A percentile compares a stretch with the other conserved stretches of the same genome.
These are phyloP conservation scores for Boloria euphrosyne DNA, from an alignment of 2,888 invertebrate genomes.

Conservation along the genomic window DNA sequence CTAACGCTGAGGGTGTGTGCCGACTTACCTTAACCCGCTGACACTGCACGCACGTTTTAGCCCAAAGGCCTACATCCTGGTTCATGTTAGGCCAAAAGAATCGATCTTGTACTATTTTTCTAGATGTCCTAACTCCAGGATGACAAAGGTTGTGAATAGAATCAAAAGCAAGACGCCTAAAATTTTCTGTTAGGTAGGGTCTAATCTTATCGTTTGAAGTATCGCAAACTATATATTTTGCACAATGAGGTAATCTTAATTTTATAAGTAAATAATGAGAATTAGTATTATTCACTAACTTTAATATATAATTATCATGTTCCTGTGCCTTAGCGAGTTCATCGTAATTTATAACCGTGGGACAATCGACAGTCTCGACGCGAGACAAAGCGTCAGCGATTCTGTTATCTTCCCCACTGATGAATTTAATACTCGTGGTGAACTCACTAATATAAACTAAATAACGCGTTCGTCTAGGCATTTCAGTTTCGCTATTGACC, in stretches of 20 bases:
- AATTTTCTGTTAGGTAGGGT: conserved; percentile 23
- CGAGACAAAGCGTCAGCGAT: conserved; percentile 34
- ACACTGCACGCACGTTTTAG: conserved; percentile 25
- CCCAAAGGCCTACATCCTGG: conserved; percentile 18
- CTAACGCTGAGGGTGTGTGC: conserved; percentile 4
- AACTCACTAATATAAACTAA: conserved; percentile 20
- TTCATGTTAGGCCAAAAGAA: conserved; percentile 33
- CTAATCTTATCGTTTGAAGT: conserved; percentile 18
- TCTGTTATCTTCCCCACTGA: conserved; percentile 7
- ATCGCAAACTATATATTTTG: conserved; percentile 18
- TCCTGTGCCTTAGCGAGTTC: background rate
- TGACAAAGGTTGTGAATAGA: conserved; percentile 28
- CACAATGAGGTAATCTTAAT: conserved; percentile 10
- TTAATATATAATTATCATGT: background rate
- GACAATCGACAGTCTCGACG: conserved; percentile 27
- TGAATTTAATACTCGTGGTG: conserved; percentile 5
- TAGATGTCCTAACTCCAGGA: conserved; percentile 28
- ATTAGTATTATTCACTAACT: background rate
- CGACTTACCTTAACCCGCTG: conserved; percentile 15
- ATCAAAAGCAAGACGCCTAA: conserved; percentile 23
- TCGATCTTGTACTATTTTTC: conserved; percentile 16
- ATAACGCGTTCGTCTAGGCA: conserved; percentile 17
- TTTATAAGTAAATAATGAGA: background rate
- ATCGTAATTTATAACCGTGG: conserved; percentile 1
- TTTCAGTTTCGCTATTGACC: background rate